These are phyloP conservation scores for Tetragnatha montana DNA, from an alignment of 2,888 invertebrate genomes.

Conservation along the genomic window DNA sequence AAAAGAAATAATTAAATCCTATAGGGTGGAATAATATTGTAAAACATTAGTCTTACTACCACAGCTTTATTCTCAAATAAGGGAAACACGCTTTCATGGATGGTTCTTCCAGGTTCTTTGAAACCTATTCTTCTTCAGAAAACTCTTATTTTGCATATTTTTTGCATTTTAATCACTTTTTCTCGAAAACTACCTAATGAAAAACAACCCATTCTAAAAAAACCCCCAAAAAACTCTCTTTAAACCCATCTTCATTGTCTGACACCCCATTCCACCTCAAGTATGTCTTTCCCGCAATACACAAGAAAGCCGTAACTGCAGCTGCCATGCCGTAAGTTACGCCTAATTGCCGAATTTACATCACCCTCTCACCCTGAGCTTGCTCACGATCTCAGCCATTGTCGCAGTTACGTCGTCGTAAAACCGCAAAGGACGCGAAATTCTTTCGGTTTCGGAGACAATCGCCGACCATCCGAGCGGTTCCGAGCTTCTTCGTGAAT, in stretches of 20 bases:
- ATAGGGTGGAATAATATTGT: too few relatives aligned
- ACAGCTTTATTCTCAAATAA: too few relatives aligned
- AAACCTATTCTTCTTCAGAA: too few relatives aligned
- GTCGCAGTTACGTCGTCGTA: slow-evolving; percentile 23
- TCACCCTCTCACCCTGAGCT: neutral
- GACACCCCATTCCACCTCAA: neutral
- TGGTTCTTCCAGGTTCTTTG: too few relatives aligned
- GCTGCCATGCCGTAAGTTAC: neutral
- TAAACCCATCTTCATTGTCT: neutral
- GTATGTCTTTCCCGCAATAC: neutral
- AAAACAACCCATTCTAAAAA: too few relatives aligned
- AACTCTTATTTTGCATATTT: too few relatives aligned
- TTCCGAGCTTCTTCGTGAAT: neutral
- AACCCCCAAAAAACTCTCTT: neutral
- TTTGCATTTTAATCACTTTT: too few relatives aligned
- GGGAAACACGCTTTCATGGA: too few relatives aligned
- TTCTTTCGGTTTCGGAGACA: slow-evolving; percentile 6
- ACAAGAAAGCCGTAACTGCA: neutral
- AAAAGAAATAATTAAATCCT: too few relatives aligned
- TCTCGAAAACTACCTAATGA: too few relatives aligned
- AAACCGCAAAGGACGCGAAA: slow-evolving; percentile 12
- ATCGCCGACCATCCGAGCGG: neutral
- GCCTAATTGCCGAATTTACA: slow-evolving; percentile 31
- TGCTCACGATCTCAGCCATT: slow-evolving; percentile 22
- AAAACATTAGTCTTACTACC: too few relatives aligned